These are phyloP conservation scores for Paradisaea rubra DNA, from an alignment of 2,113 vertebrate genomes.

Conservation along the genomic window DNA sequence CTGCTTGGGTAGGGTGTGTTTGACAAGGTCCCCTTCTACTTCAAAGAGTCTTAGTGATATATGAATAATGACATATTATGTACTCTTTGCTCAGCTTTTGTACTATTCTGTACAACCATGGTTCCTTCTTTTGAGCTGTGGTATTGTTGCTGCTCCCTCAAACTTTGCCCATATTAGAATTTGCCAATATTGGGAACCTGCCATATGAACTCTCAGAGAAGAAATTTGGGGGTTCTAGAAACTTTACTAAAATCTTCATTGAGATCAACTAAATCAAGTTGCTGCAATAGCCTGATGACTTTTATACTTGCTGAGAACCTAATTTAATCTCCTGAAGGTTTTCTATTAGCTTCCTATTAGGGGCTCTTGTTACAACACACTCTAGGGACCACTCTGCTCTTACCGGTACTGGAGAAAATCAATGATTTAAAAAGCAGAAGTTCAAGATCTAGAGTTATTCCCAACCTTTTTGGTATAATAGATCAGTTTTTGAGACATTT, in stretches of 20 bases:
- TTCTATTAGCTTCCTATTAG: slow-evolving; percentile 3
- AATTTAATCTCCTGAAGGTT: not conserved
- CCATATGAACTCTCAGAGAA: not conserved
- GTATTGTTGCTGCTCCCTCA: not conserved
- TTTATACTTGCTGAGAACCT: not conserved
- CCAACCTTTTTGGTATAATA: not conserved
- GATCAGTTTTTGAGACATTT: not conserved
- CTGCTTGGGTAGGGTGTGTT: not conserved
- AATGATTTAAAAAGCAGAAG: not conserved
- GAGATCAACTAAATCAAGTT: not conserved
- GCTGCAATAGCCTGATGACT: not conserved
- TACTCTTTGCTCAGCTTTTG: not conserved
- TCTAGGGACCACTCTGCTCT: not conserved
- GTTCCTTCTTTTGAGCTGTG: not conserved
- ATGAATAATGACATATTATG: not conserved
- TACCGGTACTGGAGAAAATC: not conserved
- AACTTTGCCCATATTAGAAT: not conserved
- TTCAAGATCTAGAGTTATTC: not conserved
- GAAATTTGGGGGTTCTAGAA: not conserved
- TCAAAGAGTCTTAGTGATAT: not conserved
- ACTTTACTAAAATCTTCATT: not conserved
- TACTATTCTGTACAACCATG: accelerated
- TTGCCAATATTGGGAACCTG: not conserved
- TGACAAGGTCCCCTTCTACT: not conserved
- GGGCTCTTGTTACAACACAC: not conserved